Conservation (phyloP, 2,888 invertebrate genomes). For the Tanytarsus gracilentus region DNA sequence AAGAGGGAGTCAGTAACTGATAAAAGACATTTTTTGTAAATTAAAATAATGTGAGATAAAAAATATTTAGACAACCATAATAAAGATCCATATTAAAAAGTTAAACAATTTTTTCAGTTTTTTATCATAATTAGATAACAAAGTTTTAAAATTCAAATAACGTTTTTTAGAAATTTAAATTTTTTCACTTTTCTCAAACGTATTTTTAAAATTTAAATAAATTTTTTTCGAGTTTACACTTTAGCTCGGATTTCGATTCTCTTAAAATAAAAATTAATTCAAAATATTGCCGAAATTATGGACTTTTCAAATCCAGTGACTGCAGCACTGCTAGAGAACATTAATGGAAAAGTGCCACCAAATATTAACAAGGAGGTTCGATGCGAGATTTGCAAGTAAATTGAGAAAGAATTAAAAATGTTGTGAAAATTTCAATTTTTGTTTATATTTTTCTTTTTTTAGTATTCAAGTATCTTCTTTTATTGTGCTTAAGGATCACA, state of each 20-base stretch:
- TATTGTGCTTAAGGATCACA: conserved; percentile 7
- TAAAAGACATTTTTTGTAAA: neutral
- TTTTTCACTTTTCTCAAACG: too few relatives aligned
- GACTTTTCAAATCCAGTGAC: neutral
- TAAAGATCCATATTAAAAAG: neutral
- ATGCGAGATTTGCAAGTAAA: conserved; percentile 14
- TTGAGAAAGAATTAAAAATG: neutral
- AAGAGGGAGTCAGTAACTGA: too few relatives aligned
- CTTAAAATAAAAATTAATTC: neutral
- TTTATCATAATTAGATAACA: too few relatives aligned
- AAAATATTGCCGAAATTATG: neutral
- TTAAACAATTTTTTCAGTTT: neutral
- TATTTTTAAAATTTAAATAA: too few relatives aligned
- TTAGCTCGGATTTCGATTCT: too few relatives aligned
- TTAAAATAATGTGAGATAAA: neutral
- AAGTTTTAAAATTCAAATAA: neutral
- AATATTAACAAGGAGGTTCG: conserved; percentile 4
- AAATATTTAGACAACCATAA: neutral
- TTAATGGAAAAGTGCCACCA: neutral
- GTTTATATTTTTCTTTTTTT: neutral
- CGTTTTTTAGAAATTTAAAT: neutral
- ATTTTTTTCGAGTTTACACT: too few relatives aligned
- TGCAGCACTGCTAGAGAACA: neutral
- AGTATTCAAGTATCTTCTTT: neutral
- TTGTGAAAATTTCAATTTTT: neutral